A percentile compares a stretch with the other conserved stretches of the same genome.
phyloP scores from a whole-genome alignment of 2,888 invertebrate genomes.

The Rhaphigaster nebulosa region DNA sequence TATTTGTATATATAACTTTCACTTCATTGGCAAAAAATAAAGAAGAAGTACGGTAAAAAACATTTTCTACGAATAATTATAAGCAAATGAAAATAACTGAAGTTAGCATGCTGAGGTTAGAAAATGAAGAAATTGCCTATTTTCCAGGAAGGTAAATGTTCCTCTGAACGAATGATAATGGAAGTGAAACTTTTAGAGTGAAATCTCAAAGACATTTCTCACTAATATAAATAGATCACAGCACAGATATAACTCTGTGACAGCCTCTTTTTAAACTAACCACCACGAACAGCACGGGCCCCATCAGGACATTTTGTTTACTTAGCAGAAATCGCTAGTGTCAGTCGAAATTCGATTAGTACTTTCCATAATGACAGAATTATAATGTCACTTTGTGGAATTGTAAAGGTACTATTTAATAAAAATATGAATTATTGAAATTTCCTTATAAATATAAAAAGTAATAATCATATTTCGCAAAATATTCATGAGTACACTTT shows the following conservation, averaged over 20 bases:
- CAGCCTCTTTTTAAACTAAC: conserved; percentile 2
- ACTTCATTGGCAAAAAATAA: not conserved
- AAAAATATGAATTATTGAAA: not conserved
- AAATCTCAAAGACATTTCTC: conserved; percentile 57
- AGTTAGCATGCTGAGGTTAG: conserved; percentile 29
- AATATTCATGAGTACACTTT: not conserved
- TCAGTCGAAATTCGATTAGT: not conserved
- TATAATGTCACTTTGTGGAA: not conserved
- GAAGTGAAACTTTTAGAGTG: not conserved
- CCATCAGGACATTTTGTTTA: conserved; percentile 26
- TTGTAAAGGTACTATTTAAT: not conserved
- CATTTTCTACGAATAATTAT: not conserved
- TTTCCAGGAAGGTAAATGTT: not conserved
- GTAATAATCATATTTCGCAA: not conserved
- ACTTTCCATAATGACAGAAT: not conserved
- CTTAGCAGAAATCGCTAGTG: not conserved
- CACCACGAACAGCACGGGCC: not conserved
- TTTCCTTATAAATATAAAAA: not conserved
- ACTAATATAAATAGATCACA: conserved; percentile 48
- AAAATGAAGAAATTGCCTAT: conserved; percentile 43
- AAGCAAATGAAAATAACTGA: conserved; percentile 1
- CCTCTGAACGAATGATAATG: conserved; percentile 27
- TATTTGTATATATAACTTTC: not conserved
- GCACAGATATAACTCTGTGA: conserved; percentile 51
- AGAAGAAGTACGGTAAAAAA: not conserved